These are phyloP conservation scores for Motacilla tschutschensis DNA, from an alignment of 2,113 vertebrate genomes.

Conservation along the genomic window DNA sequence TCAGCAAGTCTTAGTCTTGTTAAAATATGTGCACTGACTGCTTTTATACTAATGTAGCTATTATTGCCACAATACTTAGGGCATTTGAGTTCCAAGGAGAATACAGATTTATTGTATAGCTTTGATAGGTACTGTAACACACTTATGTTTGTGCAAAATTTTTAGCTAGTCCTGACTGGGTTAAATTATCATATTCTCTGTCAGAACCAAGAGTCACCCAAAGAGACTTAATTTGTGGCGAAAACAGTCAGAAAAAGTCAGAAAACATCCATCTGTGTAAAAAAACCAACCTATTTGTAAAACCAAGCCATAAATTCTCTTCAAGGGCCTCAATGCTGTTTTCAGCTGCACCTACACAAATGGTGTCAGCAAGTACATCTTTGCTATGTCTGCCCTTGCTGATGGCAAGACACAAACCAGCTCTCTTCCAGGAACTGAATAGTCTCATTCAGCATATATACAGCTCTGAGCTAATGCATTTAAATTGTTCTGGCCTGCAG, in stretches of 20 bases:
- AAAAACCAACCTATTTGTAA: not conserved
- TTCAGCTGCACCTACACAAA: not conserved
- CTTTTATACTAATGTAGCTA: not conserved
- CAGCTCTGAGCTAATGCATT: not conserved
- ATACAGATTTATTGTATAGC: not conserved
- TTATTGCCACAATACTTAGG: not conserved
- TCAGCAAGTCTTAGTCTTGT: not conserved
- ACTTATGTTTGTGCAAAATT: not conserved
- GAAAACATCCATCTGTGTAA: not conserved
- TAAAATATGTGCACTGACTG: not conserved
- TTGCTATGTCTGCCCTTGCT: not conserved
- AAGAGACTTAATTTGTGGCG: not conserved
- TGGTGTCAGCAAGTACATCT: not conserved
- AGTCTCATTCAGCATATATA: not conserved
- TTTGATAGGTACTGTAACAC: not conserved
- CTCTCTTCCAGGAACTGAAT: not conserved
- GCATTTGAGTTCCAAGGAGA: constrained; percentile 1
- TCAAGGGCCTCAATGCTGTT: not conserved
- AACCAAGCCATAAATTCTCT: not conserved
- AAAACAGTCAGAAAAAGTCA: not conserved
- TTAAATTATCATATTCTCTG: not conserved
- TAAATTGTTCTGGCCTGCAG: not conserved
- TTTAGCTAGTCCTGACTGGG: not conserved
- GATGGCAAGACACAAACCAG: not conserved
- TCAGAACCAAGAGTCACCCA: not conserved